phyloP scores from a whole-genome alignment of 2,888 invertebrate species.

The Zootermopsis nevadensis region DNA sequence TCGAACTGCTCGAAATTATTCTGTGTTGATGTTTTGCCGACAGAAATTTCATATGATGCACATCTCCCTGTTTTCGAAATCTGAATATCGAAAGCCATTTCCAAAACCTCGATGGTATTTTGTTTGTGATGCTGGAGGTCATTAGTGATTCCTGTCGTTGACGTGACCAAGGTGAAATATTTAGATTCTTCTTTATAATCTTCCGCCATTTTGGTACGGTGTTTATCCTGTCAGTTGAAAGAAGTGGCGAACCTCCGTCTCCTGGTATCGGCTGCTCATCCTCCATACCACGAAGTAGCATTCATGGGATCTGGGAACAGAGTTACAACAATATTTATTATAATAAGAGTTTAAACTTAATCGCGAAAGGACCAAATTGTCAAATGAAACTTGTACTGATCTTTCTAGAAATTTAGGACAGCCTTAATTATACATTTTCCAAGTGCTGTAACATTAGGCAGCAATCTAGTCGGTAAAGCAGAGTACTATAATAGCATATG shows the following conservation, averaged over 20 bases:
- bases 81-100: not conserved
- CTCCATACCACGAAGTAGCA: constrained; percentile 39
- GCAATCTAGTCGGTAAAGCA: too few relatives aligned
- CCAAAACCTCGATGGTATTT: not conserved
- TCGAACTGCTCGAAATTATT: not conserved
- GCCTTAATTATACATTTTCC: too few relatives aligned
- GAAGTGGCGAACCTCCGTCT: constrained; percentile 17
- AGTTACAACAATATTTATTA: not conserved
- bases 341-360: too few relatives aligned
- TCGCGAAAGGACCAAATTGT: too few relatives aligned
- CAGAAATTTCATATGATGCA: not conserved
- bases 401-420: too few relatives aligned
- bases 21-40: not conserved
- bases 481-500: too few relatives aligned
- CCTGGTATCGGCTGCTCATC: constrained; percentile 15
- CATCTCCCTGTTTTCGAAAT: not conserved
- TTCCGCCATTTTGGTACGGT: not conserved
- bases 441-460: too few relatives aligned
- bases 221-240: not conserved
- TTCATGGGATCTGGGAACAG: constrained; percentile 37
- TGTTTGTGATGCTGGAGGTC: not conserved
- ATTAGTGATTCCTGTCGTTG: not conserved
- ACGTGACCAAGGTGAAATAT: not conserved
- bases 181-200: not conserved
- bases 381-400: too few relatives aligned